Conservation (phyloP, 2,797 vertebrate genomes). For the Uromys caudimaculatus region DNA sequence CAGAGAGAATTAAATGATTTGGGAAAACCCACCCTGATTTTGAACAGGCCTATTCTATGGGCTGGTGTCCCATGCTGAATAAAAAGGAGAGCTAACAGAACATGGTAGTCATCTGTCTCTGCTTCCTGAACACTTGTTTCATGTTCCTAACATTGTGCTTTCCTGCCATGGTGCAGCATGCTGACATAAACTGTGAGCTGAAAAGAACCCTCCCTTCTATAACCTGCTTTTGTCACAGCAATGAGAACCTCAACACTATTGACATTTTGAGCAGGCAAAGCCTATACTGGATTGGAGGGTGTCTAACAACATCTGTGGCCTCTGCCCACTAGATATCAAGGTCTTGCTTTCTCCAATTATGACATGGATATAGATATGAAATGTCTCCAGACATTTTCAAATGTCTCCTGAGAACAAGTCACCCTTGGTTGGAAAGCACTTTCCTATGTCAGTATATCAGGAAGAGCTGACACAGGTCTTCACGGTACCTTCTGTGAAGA, state of each 20-base stretch:
- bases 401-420: background rate
- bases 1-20: background rate
- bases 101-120: background rate
- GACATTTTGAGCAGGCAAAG: background rate
- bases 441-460: background rate
- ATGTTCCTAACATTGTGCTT: background rate
- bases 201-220: background rate
- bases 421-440: background rate
- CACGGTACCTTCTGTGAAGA: background rate
- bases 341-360: background rate
- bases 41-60: background rate
- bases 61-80: background rate
- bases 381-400: background rate
- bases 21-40: background rate
- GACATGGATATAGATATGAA: background rate
- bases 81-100: background rate
- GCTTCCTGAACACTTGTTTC: background rate
- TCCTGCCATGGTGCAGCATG: background rate
- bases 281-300: background rate
- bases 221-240: background rate
- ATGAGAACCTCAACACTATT: background rate
- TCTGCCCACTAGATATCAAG: background rate
- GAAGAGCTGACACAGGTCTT: background rate
- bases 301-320: background rate
- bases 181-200: background rate